These are phyloP conservation scores for Silvanus unidentatus DNA, from an alignment of 2,888 invertebrate genomes.

Conservation along the genomic window DNA sequence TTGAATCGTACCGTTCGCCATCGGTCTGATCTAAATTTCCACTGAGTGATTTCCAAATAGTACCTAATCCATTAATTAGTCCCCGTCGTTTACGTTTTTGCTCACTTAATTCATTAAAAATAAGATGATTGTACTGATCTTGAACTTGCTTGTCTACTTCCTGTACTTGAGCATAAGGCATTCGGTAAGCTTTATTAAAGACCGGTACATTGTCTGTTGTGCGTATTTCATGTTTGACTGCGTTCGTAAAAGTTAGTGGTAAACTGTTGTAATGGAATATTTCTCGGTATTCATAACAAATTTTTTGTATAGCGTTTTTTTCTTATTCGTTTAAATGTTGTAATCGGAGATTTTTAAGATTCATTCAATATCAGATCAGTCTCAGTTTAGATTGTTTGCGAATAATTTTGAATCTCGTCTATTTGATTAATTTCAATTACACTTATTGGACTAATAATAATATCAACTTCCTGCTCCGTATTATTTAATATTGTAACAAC, in stretches of 20 bases:
- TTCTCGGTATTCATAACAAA: constrained; percentile 2
- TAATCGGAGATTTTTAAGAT: constrained; percentile 1
- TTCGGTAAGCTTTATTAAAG: constrained; percentile 1
- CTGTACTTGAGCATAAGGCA: neutral
- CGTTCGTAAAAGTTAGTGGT: constrained; percentile 1
- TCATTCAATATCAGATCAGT: neutral
- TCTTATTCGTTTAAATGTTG: neutral
- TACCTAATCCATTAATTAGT: no score
- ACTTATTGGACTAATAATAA: neutral
- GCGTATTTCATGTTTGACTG: constrained; percentile 6
- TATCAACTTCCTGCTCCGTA: neutral
- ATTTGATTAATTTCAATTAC: neutral
- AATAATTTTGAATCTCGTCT: neutral
- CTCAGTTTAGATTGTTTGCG: neutral
- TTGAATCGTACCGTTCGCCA: no score
- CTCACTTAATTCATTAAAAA: no score
- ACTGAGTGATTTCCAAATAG: no score
- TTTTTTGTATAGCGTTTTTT: neutral
- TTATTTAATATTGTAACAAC: neutral
- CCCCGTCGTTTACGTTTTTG: no score
- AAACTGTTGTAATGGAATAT: neutral
- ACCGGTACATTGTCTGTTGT: constrained; percentile 1
- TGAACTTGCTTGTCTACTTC: constrained; percentile 1
- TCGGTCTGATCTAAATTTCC: no score
- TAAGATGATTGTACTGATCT: no score